Evolutionary conservation across 30 jellyfish, hydroid and myxozoan genomes (phyloP).

Genomic region (Chironex yamaguchii): DNA sequence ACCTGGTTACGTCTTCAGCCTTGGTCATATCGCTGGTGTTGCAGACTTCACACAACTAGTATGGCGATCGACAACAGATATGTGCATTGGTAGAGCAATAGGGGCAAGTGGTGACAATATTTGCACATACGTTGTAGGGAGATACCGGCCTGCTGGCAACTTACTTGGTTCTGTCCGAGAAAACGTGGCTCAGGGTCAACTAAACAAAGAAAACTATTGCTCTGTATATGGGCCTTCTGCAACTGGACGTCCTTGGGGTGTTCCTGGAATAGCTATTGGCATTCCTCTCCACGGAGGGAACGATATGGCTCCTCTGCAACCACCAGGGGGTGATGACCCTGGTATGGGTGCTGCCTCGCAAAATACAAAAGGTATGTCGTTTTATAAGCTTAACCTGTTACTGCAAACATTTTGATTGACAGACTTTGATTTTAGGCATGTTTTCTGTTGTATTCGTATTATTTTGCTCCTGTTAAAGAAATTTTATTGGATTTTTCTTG

Average conservation of each 20-base stretch:
- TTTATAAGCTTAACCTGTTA: background rate
- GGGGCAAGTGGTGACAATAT: slow-evolving; percentile 56
- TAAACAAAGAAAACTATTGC: slow-evolving; percentile 60
- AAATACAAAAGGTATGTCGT: slow-evolving; percentile 71
- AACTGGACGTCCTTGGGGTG: background rate
- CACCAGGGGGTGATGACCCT: slow-evolving; percentile 75
- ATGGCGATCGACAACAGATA: slow-evolving; percentile 73
- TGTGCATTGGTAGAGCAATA: slow-evolving; percentile 77
- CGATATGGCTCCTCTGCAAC: slow-evolving; percentile 46
- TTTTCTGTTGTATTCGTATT: no score
- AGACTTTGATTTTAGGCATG: no score
- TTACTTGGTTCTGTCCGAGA: slow-evolving; percentile 70
- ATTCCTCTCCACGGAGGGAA: slow-evolving; percentile 57
- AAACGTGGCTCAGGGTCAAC: slow-evolving; percentile 56
- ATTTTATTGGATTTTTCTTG: no score
- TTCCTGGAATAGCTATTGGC: slow-evolving; percentile 54
- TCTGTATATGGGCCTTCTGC: slow-evolving; percentile 64
- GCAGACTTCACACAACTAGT: slow-evolving; percentile 77
- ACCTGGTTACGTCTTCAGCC: slow-evolving; percentile 87
- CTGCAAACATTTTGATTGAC: background rate
- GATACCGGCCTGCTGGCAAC: slow-evolving; percentile 79
- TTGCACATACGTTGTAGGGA: slow-evolving; percentile 75
- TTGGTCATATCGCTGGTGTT: slow-evolving; percentile 76
- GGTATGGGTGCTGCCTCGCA: slow-evolving; percentile 81
- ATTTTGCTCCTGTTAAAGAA: no score